phyloP scores from a whole-genome alignment of 2,888 invertebrate species.

The Periphyllus acericola region DNA sequence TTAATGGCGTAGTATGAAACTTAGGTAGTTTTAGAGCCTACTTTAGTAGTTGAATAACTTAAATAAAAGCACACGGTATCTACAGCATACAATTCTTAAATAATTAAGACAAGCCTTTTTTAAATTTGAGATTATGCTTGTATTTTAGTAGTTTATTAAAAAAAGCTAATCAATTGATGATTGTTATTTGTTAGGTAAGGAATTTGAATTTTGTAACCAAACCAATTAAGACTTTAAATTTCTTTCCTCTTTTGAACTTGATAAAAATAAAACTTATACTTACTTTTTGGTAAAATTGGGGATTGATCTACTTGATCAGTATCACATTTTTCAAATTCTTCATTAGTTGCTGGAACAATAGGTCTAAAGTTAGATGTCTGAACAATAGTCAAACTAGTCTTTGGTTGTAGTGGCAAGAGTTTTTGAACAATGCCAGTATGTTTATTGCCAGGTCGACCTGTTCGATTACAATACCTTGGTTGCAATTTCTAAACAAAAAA shows the following conservation, averaged over 20 bases:
- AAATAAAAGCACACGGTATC: no score
- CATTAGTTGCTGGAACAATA: conserved; percentile 26
- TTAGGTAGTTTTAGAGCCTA: no score
- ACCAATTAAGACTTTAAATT: neutral
- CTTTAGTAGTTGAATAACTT: no score
- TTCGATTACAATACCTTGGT: conserved; percentile 68
- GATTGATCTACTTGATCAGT: conserved; percentile 24
- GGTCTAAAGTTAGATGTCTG: conserved; percentile 57
- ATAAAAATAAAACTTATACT: neutral
- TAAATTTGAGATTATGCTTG: no score
- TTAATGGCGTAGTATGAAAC: no score
- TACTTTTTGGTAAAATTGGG: conserved; percentile 26
- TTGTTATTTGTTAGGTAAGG: no score
- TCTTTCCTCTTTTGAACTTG: neutral
- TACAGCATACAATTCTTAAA: no score
- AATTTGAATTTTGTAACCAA: neutral
- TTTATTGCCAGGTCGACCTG: conserved; percentile 67
- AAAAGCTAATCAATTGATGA: no score
- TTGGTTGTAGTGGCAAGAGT: conserved; percentile 76
- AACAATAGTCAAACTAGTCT: conserved; percentile 65
- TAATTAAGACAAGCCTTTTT: no score
- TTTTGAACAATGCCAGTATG: conserved; percentile 79
- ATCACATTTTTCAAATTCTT: neutral
- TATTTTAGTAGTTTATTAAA: no score
- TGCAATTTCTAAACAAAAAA: conserved; percentile 67